Evolutionary conservation across 1,140 invertebrate genomes (phyloP), one percentile per base, ranked within the genome.

Genomic region (Phocides pigmalion): DNA sequence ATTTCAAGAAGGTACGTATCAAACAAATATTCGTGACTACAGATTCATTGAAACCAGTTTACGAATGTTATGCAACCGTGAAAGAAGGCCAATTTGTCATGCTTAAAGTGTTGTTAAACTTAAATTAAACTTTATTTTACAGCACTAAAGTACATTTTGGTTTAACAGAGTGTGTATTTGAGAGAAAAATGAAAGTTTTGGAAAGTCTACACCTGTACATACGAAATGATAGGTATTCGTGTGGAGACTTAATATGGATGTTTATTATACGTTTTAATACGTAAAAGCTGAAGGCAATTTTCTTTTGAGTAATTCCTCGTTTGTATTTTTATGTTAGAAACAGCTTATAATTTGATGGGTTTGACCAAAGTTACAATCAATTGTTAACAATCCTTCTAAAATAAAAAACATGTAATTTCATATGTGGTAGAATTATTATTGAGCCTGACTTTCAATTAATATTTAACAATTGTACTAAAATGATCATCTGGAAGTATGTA

Each of bases 121-220:
- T 5, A 8, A 16, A 42, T 28, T 44, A 3, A 3, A 12, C 22
- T 12, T 28, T 56, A 56, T 11, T 17, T n/a, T 6, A 0, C 0
- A 11, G 0, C 2, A 1, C 3, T 19, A 42, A 25, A 44, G 17
- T 5, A 44, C 41, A 44, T 44, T 58, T 4, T 4, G 3, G 3
- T 35, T 0, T 0, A 28, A 3, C 14, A 2, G 22, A 25, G 53
- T 16, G 22, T 58, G 22, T n/a, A n/a, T n/a, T n/a, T 32, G 22
- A 58, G 53, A 58, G 53, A 58, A 58, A 58, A 58, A 58, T 58
- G 53, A 58, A 58, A 58, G 53, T 58, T 58, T n/a, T 58, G 8
- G 53, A 58, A 58, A 58, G 53, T 44, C 9, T 44, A 44, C 53
- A 58, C 53, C 53, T 58, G 53, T 58, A 35, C 2, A 22, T 19